Base-by-base conservation (phyloP, 2,797 vertebrate genomes). In the Cryptoprocta ferox region DNA sequence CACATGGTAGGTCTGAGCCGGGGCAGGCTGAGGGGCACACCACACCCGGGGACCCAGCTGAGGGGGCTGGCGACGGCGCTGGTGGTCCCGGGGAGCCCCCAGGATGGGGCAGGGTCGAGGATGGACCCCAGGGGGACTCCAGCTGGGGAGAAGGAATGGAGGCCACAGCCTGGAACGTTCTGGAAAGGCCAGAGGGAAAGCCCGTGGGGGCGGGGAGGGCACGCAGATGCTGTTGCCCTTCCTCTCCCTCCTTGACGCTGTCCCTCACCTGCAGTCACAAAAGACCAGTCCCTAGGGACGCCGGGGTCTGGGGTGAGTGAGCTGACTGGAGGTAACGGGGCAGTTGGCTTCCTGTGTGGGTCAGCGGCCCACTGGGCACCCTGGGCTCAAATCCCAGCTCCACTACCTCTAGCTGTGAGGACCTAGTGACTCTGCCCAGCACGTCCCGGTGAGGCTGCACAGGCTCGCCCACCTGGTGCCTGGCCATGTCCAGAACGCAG, bases 1-100 rank as follows among this genome's bases (percentile, higher is more conserved):
- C 39, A 6, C 24, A 2, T 0, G 3, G 26, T 8, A 0, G 70
- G 42, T 32, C 59, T 0, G 9, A 3, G 78, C 13, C 2, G 0
- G 8, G 37, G 87, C 19, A 15, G 10, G 24, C 21, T 0, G 6
- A 24, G 63, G 14, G 4, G 21, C 15, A 12, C 2, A 12, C 9
- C 24, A 6, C 63, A 4, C 2, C 3, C 2, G 0, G 59, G 61
- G 63, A 30, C 37, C 24, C 48, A 3, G 30, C 26, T 15, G 0
- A 14, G 0, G 42, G 32, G 37, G 35, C 12, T 6, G 5, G 53
- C 1, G 0, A 8, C 10, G 0, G 19, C 56, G 24, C 50, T 24
- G 12, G 10, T 4, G 63, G 48, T 28, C 28, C 1, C 21, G 26
- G 9, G 37, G 71, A 2, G 9, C 6, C 48, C 73, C 84, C 30